Evolutionary conservation across 2,888 invertebrate species (phyloP), one percentile per base, ranked within the genome.

Genomic region (Chrysolina haemoptera): DNA sequence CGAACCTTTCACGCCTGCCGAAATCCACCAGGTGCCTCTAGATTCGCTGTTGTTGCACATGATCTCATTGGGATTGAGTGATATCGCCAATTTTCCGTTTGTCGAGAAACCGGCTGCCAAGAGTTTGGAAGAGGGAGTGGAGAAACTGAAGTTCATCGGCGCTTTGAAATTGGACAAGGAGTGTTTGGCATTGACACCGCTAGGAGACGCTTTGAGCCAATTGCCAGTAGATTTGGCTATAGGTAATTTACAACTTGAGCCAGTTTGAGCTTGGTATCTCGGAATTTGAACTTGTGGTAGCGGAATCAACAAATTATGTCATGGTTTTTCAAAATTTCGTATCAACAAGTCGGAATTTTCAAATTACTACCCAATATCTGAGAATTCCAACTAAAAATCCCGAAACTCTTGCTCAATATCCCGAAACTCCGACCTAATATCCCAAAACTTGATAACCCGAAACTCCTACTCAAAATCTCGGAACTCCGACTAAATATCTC

Each of bases 151-250:
- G 87, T 96, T 89, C 68, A 85, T 96, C 93, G 95, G 94, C 53
- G 97, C 97, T 0, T 85, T 98, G 41, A 92, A 92, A 0, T 90
- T 93, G 3, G 93, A 94, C 79, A 95, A 97, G 86, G 93, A 93
- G 14, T 81, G 80, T 71, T 79, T 88, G 73, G 75, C 78, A 81
- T 88, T 98, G 41, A 98, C 98, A 0, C 90, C 94, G 0, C 90
- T 98, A 68, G 99, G 98, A 0, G 92, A 93, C 83, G 94, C 97
- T 70, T 88, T 99, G 70, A 92, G 98, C 5, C 94, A 93, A 85
- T 89, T 99, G 18, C 99, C 99, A 0, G 97, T 99, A 0, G 98
- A 99, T 85, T 94, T 99, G 69, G 92, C 94, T 0, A 92, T 99
- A 70, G 98, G 98, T 0, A 98, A 98, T 35, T 35, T 35, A 35